Evolutionary conservation across 2,797 vertebrate genomes (phyloP), one percentile per base, ranked within the genome.

Genomic region (Phoebastria nigripes): DNA sequence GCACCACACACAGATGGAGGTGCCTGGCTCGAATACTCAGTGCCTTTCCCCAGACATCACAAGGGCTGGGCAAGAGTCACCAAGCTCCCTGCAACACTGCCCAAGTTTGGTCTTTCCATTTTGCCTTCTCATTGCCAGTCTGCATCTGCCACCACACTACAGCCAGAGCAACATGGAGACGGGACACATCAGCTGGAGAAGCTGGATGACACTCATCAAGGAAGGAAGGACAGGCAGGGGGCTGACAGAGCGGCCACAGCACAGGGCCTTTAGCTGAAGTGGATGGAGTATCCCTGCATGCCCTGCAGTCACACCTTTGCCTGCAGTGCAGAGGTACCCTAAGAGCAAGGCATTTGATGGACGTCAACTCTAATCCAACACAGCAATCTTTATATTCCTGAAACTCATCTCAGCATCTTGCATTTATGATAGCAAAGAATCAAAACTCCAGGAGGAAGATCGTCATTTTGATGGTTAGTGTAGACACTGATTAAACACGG

Each of bases 261-360:
- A 26, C 31, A 16, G 15, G 33, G 29, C 31, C n/a, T 54, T 37
- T 18, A 70, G 56, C 44, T 39, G 80, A 28, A 12, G 39, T 1
- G 10, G 26, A 6, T 5, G 13, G 29, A 66, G 52, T 2, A n/a
- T 26, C 35, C 42, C 33, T 6, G 6, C 63, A 18, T 0, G 0
- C 5, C 2, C 25, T n/a, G 29, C 54, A 52, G 33, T 39, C 33
- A 24, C 62, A 46, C 22, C n/a, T 79, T 7, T 51, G 16, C 42
- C 54, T 47, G 59, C 84, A 56, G 72, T n/a, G 10, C 51, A 56
- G 51, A 20, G 5, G 44, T 25, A 20, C 39, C 77, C 41, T 7
- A 6, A 41, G 44, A n/a, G 21, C 33, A 33, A 4, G 3, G 20
- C 21, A 5, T 24, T 25, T 47, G 85, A 47, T 31, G 42, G 33